Evolutionary conservation across 2,888 invertebrate genomes (phyloP).

Genomic region (Yponomeuta malinellus): DNA sequence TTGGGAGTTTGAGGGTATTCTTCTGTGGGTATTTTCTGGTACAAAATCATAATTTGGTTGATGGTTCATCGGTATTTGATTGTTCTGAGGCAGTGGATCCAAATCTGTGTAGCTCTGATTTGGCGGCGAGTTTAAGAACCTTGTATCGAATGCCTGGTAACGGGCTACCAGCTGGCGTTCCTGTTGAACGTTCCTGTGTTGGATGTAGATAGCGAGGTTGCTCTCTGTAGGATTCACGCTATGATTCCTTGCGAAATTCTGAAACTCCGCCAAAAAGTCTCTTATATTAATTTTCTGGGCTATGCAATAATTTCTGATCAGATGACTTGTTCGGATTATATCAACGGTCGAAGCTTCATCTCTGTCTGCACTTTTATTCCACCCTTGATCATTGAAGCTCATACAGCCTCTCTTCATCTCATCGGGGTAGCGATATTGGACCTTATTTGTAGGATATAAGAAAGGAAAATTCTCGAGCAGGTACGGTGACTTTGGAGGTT

Average conservation of each 20-base stretch:
- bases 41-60: too few species aligned
- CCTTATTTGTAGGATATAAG: slow-evolving; percentile 33
- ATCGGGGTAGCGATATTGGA: slow-evolving; percentile 6
- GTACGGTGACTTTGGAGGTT: slow-evolving; percentile 39
- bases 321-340: slow-evolving; percentile 38
- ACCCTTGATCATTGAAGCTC: neutral
- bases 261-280: slow-evolving; percentile 38
- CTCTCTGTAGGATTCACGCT: slow-evolving; percentile 32
- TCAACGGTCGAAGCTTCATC: slow-evolving; percentile 32
- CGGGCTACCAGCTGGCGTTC: slow-evolving; percentile 34
- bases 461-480: slow-evolving; percentile 34
- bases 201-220: slow-evolving; percentile 40
- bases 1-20: too few species aligned
- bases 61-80: neutral
- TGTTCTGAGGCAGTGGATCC: neutral
- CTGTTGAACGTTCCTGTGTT: slow-evolving; percentile 30
- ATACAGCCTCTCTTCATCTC: neutral
- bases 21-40: too few species aligned
- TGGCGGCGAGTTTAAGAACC: neutral
- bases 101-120: neutral
- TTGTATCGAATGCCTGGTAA: neutral
- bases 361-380: slow-evolving; percentile 22
- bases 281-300: slow-evolving; percentile 31
- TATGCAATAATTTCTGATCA: slow-evolving; percentile 42
- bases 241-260: slow-evolving; percentile 33